Evolutionary conservation across 2,888 invertebrate species (phyloP).

Genomic region (Trichogramma evanescens): DNA sequence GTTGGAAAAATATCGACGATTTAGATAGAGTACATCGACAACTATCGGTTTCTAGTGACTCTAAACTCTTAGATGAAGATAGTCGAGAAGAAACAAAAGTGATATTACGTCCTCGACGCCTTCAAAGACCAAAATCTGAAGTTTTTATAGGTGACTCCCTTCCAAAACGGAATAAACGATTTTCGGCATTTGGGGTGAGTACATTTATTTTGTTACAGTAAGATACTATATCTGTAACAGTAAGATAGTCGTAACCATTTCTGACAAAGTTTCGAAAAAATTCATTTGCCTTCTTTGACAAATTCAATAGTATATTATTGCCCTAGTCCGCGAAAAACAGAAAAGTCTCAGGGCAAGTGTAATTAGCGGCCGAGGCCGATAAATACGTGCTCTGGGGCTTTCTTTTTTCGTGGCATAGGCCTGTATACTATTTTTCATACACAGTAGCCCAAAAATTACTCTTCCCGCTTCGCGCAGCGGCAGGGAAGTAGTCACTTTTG

Average conservation of each 20-base stretch:
- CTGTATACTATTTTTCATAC: too few relatives aligned
- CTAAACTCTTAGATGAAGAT: constrained; percentile 83
- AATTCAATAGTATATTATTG: too few relatives aligned
- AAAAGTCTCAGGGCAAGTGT: too few relatives aligned
- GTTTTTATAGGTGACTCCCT: constrained; percentile 70
- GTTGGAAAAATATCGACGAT: constrained; percentile 70
- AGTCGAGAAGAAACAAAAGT: constrained; percentile 83
- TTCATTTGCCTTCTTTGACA: too few relatives aligned
- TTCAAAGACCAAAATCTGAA: constrained; percentile 92
- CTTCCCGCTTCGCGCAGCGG: too few relatives aligned
- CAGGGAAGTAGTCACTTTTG: too few relatives aligned
- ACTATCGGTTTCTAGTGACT: constrained; percentile 86
- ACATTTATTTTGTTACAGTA: not conserved
- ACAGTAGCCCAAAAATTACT: too few relatives aligned
- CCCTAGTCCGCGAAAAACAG: too few relatives aligned
- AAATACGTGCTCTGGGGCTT: too few relatives aligned
- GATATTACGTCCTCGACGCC: constrained; percentile 82
- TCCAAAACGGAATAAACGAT: constrained; percentile 77
- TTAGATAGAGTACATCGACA: constrained; percentile 83
- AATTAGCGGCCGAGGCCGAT: too few relatives aligned
- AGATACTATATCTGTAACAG: not conserved
- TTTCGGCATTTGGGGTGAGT: constrained; percentile 89
- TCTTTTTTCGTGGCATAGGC: too few relatives aligned
- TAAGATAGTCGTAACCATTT: not conserved
- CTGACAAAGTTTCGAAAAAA: too few relatives aligned